Percentiles rank a stretch among this genome's conserved stretches.
Conservation (phyloP, 1,140 invertebrate species). For the Nasonia giraulti region DNA sequence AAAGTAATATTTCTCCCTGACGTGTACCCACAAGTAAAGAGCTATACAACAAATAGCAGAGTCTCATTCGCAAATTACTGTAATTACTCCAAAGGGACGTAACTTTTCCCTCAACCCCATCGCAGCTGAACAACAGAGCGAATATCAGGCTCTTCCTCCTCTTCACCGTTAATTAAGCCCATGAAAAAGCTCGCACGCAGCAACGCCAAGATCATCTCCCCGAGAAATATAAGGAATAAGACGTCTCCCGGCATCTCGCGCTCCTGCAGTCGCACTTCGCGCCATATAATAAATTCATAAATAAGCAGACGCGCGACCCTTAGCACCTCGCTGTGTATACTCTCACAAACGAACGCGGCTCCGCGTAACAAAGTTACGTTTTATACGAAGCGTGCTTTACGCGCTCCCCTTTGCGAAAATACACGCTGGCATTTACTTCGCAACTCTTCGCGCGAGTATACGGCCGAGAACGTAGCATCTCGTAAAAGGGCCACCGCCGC, state of each 20-base stretch:
- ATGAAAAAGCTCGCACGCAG: slow-evolving; percentile 41
- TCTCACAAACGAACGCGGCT: slow-evolving; percentile 53
- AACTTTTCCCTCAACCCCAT: background rate
- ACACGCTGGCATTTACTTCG: slow-evolving; percentile 50
- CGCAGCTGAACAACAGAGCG: background rate
- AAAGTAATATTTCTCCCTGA: no score
- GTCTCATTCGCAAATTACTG: background rate
- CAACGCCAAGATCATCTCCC: slow-evolving; percentile 27
- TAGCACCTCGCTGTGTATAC: slow-evolving; percentile 48
- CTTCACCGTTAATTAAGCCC: slow-evolving; percentile 42
- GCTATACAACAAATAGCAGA: background rate
- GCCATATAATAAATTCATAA: slow-evolving; percentile 64
- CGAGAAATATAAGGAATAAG: background rate
- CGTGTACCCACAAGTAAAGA: background rate
- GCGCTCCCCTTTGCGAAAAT: slow-evolving; percentile 32
- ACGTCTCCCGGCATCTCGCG: background rate
- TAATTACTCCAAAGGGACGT: slow-evolving; percentile 31
- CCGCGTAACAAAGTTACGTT: slow-evolving; percentile 68
- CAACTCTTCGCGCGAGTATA: slow-evolving; percentile 41
- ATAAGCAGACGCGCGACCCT: slow-evolving; percentile 60
- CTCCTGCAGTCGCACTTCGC: slow-evolving; percentile 52
- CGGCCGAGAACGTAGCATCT: background rate
- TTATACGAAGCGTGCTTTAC: slow-evolving; percentile 63
- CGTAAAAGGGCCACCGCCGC: slow-evolving; percentile 18
- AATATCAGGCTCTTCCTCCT: background rate